A percentile compares a stretch with the other conserved stretches of the same genome.
Conservation (phyloP, 2,888 invertebrate genomes). For the Vesta saturnalis region DNA sequence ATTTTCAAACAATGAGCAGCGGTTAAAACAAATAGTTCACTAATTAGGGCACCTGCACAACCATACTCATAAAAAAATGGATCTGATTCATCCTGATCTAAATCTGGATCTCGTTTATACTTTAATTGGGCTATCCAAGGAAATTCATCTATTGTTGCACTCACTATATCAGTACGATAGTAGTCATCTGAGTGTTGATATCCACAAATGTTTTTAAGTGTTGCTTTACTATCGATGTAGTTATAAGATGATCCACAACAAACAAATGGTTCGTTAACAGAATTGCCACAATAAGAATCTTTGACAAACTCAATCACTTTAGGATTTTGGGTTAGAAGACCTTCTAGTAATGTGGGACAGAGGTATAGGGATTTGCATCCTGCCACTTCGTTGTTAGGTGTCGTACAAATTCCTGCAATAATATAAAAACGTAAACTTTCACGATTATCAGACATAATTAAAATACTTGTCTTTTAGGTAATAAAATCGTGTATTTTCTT, state of each 20-base stretch:
- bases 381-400: constrained; percentile 13
- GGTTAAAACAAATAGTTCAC: neutral
- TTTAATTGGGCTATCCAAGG: constrained; percentile 11
- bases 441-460: no score
- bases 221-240: neutral
- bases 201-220: constrained; percentile 1
- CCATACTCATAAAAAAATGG: neutral
- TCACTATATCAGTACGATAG: neutral
- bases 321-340: neutral
- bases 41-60: constrained; percentile 7
- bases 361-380: neutral
- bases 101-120: constrained; percentile 4
- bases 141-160: constrained; percentile 11
- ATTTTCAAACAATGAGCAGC: constrained; percentile 12
- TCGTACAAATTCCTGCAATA: constrained; percentile 11
- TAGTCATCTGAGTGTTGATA: constrained; percentile 17
- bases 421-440: no score
- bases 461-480: no score
- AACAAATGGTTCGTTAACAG: neutral
- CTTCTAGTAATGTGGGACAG: neutral
- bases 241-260: constrained; percentile 9
- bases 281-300: constrained; percentile 3
- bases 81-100: neutral
- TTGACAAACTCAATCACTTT: neutral
- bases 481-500: no score